A percentile compares a stretch with the other conserved stretches of the same genome.
Conservation (phyloP, 1,140 invertebrate genomes). For the Drosophila pandora region DNA sequence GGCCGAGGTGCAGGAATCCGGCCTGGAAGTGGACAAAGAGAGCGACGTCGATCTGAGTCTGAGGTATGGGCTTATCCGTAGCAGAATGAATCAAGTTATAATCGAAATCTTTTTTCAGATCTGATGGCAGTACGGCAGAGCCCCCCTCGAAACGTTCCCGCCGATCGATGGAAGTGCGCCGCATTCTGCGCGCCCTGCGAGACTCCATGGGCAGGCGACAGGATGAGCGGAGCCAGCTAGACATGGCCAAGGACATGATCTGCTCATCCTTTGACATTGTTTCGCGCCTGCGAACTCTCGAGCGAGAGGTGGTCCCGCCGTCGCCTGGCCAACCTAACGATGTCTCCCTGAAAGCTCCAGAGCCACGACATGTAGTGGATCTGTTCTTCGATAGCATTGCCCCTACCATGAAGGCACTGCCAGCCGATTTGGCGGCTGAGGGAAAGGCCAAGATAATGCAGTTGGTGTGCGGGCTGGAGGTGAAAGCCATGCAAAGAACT, state of each 20-base stretch:
- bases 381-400: slow-evolving; percentile 75
- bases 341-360: not conserved
- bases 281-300: slow-evolving; percentile 50
- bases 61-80: slow-evolving; percentile 32
- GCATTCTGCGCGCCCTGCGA: slow-evolving; percentile 48
- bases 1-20: slow-evolving; percentile 12
- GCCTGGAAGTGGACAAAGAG: slow-evolving; percentile 39
- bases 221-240: slow-evolving; percentile 58
- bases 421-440: slow-evolving; percentile 66
- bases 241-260: slow-evolving; percentile 71
- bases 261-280: slow-evolving; percentile 69
- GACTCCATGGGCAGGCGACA: slow-evolving; percentile 43
- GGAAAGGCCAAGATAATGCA: slow-evolving; percentile 78
- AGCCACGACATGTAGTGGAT: slow-evolving; percentile 54
- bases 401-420: slow-evolving; percentile 71
- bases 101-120: slow-evolving; percentile 22
- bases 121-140: slow-evolving; percentile 52
- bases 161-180: slow-evolving; percentile 51
- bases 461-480: slow-evolving; percentile 65
- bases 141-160: slow-evolving; percentile 49
- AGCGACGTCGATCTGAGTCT: slow-evolving; percentile 52
- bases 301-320: slow-evolving; percentile 14
- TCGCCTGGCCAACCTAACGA: not conserved
- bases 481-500: slow-evolving; percentile 55
- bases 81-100: not conserved